These are phyloP conservation scores for Mesocentrotus franciscanus DNA, from an alignment of 53 echinoderm and acorn worm species.

Conservation along the genomic window DNA sequence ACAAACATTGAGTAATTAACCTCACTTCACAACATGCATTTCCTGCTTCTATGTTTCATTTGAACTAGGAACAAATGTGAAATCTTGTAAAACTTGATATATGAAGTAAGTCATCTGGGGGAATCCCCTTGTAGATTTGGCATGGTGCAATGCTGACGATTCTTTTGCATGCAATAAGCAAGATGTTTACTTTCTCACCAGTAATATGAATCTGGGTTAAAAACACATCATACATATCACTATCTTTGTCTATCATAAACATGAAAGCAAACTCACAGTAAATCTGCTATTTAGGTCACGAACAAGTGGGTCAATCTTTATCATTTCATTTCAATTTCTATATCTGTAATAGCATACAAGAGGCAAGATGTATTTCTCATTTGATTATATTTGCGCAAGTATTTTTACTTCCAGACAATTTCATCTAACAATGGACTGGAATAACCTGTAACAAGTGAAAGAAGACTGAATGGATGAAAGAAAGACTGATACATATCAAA, in stretches of 20 bases:
- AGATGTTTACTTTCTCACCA: neutral
- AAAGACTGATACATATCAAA: neutral
- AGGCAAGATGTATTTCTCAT: conserved; percentile 20
- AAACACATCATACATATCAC: neutral
- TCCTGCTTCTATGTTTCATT: no score
- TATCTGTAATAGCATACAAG: neutral
- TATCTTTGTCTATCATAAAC: neutral
- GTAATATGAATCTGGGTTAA: neutral
- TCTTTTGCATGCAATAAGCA: neutral
- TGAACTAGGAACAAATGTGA: no score
- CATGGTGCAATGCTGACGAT: neutral
- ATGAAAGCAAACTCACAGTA: no score
- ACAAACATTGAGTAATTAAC: neutral
- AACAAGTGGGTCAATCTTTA: no score
- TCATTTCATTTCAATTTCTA: neutral
- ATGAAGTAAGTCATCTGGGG: neutral
- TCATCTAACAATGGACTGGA: neutral
- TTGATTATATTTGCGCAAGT: neutral
- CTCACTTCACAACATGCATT: no score
- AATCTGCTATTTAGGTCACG: no score
- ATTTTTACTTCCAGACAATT: neutral
- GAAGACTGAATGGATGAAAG: conserved; percentile 27
- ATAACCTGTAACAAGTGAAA: neutral
- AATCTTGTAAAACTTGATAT: no score
- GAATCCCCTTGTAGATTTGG: neutral